Evolutionary conservation across 2,888 invertebrate genomes (phyloP).

Genomic region (Zygothrica quintamaculata): DNA sequence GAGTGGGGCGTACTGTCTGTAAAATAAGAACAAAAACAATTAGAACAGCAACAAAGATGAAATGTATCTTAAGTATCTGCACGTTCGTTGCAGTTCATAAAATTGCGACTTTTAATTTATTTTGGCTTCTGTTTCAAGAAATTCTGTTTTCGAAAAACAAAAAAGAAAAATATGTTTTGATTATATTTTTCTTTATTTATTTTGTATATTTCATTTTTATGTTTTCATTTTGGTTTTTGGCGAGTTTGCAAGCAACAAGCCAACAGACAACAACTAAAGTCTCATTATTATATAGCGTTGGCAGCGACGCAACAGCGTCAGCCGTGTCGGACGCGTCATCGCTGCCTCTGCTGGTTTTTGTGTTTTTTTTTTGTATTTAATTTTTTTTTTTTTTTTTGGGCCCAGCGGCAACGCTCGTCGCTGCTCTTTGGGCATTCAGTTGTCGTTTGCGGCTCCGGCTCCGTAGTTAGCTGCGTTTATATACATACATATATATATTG

Average conservation of each 20-base stretch:
- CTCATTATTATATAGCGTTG: conserved; percentile 52
- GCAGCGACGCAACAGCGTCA: conserved; percentile 11
- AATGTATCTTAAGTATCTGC: conserved; percentile 3
- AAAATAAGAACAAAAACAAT: neutral
- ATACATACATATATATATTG: too few species aligned
- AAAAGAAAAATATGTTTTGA: conserved; percentile 33
- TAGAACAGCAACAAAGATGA: conserved; percentile 13
- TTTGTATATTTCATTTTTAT: conserved; percentile 6
- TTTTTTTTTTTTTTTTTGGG: conserved; percentile 8
- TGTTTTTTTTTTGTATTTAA: too few species aligned
- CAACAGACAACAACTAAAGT: conserved; percentile 18
- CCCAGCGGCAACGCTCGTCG: conserved; percentile 44
- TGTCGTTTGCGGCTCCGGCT: conserved; percentile 62
- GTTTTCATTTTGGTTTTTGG: conserved; percentile 45
- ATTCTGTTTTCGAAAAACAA: conserved; percentile 3
- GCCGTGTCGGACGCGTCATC: conserved; percentile 40
- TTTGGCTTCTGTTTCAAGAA: conserved; percentile 19
- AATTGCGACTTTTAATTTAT: conserved; percentile 23
- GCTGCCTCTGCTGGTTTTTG: conserved; percentile 1
- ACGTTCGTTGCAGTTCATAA: conserved; percentile 14
- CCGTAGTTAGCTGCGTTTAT: conserved; percentile 53
- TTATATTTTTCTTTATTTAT: conserved; percentile 12
- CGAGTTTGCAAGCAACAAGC: conserved; percentile 32
- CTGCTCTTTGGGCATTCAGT: conserved; percentile 52
- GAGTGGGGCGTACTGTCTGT: neutral